Evolutionary conservation across 2,888 invertebrate genomes (phyloP).

Genomic region (Asteroscopus sphinx): DNA sequence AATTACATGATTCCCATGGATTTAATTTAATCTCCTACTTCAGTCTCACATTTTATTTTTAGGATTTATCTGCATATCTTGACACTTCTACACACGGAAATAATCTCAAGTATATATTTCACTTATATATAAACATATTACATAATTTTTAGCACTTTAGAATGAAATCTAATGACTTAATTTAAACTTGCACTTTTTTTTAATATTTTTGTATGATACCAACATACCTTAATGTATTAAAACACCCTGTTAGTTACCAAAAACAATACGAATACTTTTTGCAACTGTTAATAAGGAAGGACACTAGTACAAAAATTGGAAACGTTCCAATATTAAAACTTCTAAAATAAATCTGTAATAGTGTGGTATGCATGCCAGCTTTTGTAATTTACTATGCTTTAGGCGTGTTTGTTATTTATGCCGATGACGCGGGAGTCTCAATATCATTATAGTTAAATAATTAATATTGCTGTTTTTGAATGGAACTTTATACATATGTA

Average conservation of each 20-base stretch:
- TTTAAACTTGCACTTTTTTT: neutral
- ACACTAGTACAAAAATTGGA: conserved; percentile 82
- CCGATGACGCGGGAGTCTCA: conserved; percentile 32
- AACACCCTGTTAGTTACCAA: conserved; percentile 41
- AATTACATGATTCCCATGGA: neutral
- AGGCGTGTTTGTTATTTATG: conserved; percentile 55
- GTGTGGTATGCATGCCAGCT: conserved; percentile 74
- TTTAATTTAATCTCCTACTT: too few species aligned
- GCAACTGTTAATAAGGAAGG: conserved; percentile 73
- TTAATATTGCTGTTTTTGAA: conserved; percentile 9
- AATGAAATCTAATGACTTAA: conserved; percentile 12
- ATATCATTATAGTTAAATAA: conserved; percentile 26
- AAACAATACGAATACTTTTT: conserved; percentile 57
- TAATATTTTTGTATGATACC: conserved; percentile 6
- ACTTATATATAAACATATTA: conserved; percentile 23
- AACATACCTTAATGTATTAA: conserved; percentile 51
- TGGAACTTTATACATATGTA: conserved; percentile 13
- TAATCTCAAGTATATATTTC: conserved; percentile 2
- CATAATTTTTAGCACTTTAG: conserved; percentile 21
- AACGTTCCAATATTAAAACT: conserved; percentile 81
- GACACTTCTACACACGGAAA: conserved; percentile 2
- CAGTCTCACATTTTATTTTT: too few species aligned
- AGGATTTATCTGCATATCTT: neutral
- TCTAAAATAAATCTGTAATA: conserved; percentile 85
- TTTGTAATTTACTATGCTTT: conserved; percentile 69